Evolutionary conservation across 2,797 vertebrate genomes (phyloP), one percentile per base, ranked within the genome.

Genomic region (Carcharodon carcharias): DNA sequence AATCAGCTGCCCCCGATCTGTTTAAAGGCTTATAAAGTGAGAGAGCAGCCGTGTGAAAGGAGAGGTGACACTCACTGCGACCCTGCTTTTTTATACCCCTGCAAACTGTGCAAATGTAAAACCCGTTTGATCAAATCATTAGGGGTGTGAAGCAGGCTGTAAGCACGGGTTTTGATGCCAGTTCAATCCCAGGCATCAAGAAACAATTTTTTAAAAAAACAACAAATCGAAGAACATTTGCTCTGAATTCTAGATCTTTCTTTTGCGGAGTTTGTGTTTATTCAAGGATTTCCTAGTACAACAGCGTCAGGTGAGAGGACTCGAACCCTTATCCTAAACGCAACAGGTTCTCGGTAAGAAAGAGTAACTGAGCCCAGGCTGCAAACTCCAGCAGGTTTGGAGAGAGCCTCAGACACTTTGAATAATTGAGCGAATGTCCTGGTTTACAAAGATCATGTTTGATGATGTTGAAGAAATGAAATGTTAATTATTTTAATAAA

Each of bases 11-110:
- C 96, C 95, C 96, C 96, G 96, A 58, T 97, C 96, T 97, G 96
- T 97, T 98, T 98, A 98, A 98, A 98, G 98, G 97, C 97, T 97
- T 96, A 96, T 96, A 96, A 97, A 96, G 96, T 95, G 96, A 96
- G 96, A 77, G 96, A 88, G 92, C 96, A 96, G 96, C 82, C 85
- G 93, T 96, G 58, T 92, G 95, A 87, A 95, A 96, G 50, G 95
- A 58, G 92, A 96, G 91, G 77, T 80, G 71, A 92, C 96, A 82
- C 56, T 88, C 54, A 96, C 45, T 12, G 4, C 45, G 16, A 16
- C 89, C 50, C 96, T 67, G 67, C 4, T 21, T 54, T 85, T 67
- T 50, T 35, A 6, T 6, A 58, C 28, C 9, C 58, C 73, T 11
- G 56, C 56, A 28, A 35, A 28, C 67, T 28, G 35, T 2, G 56